Evolutionary conservation across 2,113 vertebrate genomes (phyloP).

Genomic region (Pyrgilauda ruficollis): DNA sequence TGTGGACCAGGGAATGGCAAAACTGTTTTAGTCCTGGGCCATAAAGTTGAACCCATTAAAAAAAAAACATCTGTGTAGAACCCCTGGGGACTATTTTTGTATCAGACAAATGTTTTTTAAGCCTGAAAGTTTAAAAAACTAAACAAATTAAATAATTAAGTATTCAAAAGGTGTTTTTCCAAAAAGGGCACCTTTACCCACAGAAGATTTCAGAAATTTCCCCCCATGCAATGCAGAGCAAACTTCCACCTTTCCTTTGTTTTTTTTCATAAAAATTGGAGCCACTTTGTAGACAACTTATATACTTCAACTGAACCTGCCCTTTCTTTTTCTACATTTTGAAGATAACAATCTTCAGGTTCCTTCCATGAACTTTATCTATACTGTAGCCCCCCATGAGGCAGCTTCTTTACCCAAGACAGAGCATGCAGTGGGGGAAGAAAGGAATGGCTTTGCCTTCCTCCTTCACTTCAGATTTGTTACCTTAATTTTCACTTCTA

Average conservation of each 20-base stretch:
- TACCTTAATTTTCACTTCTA: neutral
- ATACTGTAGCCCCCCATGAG: neutral
- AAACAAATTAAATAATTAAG: neutral
- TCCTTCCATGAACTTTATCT: neutral
- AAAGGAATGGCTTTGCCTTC: fast-evolving
- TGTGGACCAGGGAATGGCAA: neutral
- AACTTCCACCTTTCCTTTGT: neutral
- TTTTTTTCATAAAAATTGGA: neutral
- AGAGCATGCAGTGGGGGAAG: fast-evolving
- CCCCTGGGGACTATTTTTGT: neutral
- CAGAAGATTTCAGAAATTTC: neutral
- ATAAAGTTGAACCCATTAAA: neutral
- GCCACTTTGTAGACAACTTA: neutral
- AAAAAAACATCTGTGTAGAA: neutral
- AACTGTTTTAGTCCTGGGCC: neutral
- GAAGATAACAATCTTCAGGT: neutral
- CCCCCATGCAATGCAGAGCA: neutral
- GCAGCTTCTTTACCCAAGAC: neutral
- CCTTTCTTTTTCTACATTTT: neutral
- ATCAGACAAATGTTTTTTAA: neutral
- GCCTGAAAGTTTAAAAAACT: neutral
- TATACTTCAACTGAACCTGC: neutral
- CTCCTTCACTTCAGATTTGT: neutral
- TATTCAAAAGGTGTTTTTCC: neutral
- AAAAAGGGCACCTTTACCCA: neutral